phyloP scores from a whole-genome alignment of 2,888 invertebrate genomes.

The Hydriomena furcata region DNA sequence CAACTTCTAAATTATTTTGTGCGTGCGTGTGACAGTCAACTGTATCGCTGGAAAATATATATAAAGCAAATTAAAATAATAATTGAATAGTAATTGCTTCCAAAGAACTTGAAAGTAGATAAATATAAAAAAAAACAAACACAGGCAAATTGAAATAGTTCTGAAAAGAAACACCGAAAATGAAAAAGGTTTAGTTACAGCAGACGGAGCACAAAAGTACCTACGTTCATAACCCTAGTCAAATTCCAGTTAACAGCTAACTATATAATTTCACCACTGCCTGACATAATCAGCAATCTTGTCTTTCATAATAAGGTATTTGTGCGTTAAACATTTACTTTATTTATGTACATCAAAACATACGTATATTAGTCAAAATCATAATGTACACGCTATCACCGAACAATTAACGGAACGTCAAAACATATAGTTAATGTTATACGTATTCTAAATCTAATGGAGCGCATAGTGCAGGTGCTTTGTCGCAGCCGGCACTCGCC shows the following conservation, averaged over 20 bases:
- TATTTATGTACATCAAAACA: slow-evolving; percentile 83
- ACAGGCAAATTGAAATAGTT: slow-evolving; percentile 17
- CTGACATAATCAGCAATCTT: slow-evolving; percentile 67
- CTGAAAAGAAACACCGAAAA: slow-evolving; percentile 18
- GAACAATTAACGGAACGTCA: slow-evolving; percentile 68
- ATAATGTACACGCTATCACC: slow-evolving; percentile 74
- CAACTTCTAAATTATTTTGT: slow-evolving; percentile 61
- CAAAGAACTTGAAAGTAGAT: slow-evolving; percentile 9
- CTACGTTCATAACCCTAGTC: slow-evolving; percentile 68
- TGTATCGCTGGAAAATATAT: slow-evolving; percentile 25
- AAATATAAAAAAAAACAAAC: not conserved
- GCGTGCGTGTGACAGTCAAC: slow-evolving; percentile 68
- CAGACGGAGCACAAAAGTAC: slow-evolving; percentile 58
- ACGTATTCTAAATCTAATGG: slow-evolving; percentile 56
- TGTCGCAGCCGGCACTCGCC: slow-evolving; percentile 29
- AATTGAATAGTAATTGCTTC: slow-evolving; percentile 15
- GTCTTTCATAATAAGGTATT: slow-evolving; percentile 65
- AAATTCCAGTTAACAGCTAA: slow-evolving; percentile 75
- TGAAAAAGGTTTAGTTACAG: slow-evolving; percentile 43
- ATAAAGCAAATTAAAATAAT: slow-evolving; percentile 10
- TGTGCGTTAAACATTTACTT: slow-evolving; percentile 83
- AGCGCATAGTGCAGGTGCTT: slow-evolving; percentile 36
- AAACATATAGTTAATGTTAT: slow-evolving; percentile 51
- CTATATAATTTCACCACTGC: slow-evolving; percentile 71
- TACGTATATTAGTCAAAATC: slow-evolving; percentile 78